Base-by-base conservation (phyloP, 1,140 invertebrate genomes). In the Hycleus cichorii region DNA sequence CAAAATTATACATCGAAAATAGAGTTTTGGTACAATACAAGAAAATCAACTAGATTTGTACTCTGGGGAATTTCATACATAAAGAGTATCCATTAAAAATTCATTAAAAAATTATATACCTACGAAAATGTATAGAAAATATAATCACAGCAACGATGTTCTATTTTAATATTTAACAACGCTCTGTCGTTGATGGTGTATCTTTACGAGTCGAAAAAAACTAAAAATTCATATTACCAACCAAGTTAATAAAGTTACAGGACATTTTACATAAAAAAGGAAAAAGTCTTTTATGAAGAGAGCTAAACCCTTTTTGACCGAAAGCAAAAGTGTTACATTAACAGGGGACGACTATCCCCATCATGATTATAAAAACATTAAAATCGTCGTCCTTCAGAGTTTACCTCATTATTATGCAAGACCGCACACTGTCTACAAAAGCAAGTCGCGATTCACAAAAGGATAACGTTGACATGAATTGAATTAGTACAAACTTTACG, bases 291-390 rank as follows among this genome's bases (percentile, higher is more conserved):
- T 63, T 57, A 57, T 53, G 58, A 63, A 32, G 32, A 5, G 32
- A 32, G 7, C 32, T 32, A 32, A 32, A 63, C 58, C 61, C 62
- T 63, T 63, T 63, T 43, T 49, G 62, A 49, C 62, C 59, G 50
- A 60, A 63, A 63, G 62, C 58, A 58, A 63, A 63, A 63, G 62
- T 63, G 62, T 60, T 63, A 63, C 62, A 63, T 63, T 63, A 63
- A 63, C 55, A 45, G 62, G 60, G 57, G 61, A 55, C 43, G 32
- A 32, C 32, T 32, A 32, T 32, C 50, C 50, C 39, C 44, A 43
- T 48, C 49, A 51, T 63, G 62, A 63, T 63, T 63, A 63, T 63
- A 63, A 63, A 63, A 63, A 63, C 62, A 63, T 63, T 63, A 63
- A 63, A 63, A 63, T 63, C 62, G 49, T 42, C 44, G 54, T 53